These are phyloP conservation scores for Nerophis lumbriciformis DNA, from an alignment of 2,113 vertebrate genomes.

Conservation along the genomic window DNA sequence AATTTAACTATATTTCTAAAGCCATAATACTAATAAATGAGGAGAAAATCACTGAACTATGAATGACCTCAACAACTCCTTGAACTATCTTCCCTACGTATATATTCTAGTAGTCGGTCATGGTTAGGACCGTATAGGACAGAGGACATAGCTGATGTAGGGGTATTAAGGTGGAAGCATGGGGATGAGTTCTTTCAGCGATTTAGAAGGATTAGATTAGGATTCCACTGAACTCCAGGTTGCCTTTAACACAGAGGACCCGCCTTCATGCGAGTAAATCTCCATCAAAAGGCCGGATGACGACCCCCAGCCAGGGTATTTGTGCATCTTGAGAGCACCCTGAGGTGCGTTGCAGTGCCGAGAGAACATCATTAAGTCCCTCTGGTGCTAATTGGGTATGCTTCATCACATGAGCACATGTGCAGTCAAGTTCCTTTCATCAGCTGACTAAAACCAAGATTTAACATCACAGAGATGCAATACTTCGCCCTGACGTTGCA, in stretches of 20 bases:
- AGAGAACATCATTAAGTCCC: slow-evolving; percentile 59
- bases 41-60: neutral
- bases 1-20: no score
- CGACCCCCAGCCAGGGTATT: slow-evolving; percentile 15
- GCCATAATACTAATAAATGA: no score
- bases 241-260: slow-evolving; percentile 33
- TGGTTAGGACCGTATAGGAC: neutral
- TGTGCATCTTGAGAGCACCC: slow-evolving; percentile 19
- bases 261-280: slow-evolving; percentile 25
- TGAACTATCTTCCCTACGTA: neutral
- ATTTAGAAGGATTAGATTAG: slow-evolving; percentile 52
- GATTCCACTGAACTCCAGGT: slow-evolving; percentile 42
- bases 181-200: slow-evolving; percentile 14
- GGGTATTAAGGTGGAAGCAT: slow-evolving; percentile 13
- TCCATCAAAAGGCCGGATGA: slow-evolving; percentile 44
- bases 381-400: slow-evolving; percentile 46
- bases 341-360: slow-evolving; percentile 18
- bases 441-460: slow-evolving; percentile 49
- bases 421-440: slow-evolving; percentile 49
- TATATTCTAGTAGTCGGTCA: slow-evolving; percentile 24
- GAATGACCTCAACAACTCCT: neutral
- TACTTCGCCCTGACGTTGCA: slow-evolving; percentile 42
- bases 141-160: slow-evolving; percentile 4
- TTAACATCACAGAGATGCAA: slow-evolving; percentile 50
- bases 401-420: slow-evolving; percentile 48